Evolutionary conservation across 2,888 invertebrate genomes (phyloP), one percentile per base, ranked within the genome.

Genomic region (Hanleya hanleyi): DNA sequence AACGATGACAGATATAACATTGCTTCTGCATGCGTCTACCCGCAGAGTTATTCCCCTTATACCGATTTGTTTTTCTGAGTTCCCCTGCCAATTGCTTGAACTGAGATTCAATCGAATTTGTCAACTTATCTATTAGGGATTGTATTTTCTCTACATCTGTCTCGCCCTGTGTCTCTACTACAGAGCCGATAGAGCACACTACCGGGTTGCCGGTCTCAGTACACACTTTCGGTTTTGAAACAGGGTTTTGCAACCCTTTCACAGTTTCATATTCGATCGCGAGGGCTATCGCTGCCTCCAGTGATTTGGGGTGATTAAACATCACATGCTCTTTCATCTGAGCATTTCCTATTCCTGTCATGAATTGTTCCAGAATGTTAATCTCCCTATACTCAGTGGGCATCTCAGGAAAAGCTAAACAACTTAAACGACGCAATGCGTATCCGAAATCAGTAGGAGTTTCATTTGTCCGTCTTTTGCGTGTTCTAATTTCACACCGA

Each of bases 211-310:
- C 12, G 50, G 51, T 47, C 47, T 15, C 18, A n/a, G 7, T 12
- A 35, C 51, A 51, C n/a, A 51, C 22, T 7, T 7, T 18, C 51
- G 22, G n/a, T 22, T 51, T 22, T 51, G n/a, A 22, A 9, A 51
- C 7, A n/a, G n/a, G n/a, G n/a, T n/a, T n/a, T n/a, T n/a, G n/a
- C n/a, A n/a, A n/a, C n/a, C n/a, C n/a, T n/a, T 67, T 67, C 18
- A 49, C 49, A 22, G 67, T 36, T 50, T 67, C 67, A 32, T 67
- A 49, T 32, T 67, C 49, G 1, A 67, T 37, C 22, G 50, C 51
- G 18, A 12, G 22, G 7, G 62, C 62, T 32, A 62, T 62, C 5
- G 62, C 62, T 29, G 62, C 26, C 15, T 62, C 33, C 22, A 62
- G 22, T 7, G 62, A 7, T 7, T 22, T 22, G 15, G 62, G 62